phyloP scores from a whole-genome alignment of 2,888 invertebrate genomes.

The Ferdinandea cuprea region DNA sequence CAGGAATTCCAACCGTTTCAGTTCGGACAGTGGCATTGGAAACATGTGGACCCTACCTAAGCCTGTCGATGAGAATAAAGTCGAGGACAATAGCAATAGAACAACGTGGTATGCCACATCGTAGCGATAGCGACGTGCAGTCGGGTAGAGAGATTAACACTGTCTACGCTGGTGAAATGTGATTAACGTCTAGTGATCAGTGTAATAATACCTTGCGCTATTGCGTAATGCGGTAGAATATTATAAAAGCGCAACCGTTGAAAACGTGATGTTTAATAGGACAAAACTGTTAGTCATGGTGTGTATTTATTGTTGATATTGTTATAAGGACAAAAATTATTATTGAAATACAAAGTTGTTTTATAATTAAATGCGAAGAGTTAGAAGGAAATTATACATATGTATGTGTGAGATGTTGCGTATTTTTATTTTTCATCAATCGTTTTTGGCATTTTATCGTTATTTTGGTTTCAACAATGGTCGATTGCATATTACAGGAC shows the following conservation, averaged over 20 bases:
- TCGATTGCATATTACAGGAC: too few species aligned
- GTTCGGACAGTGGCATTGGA: constrained; percentile 82
- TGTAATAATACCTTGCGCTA: not conserved
- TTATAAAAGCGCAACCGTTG: not conserved
- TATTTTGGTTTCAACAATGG: too few species aligned
- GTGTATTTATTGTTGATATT: constrained; percentile 23
- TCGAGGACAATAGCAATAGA: constrained; percentile 76
- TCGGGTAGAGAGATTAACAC: too few species aligned
- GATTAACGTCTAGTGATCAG: constrained; percentile 27
- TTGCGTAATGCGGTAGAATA: not conserved
- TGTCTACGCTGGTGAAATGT: not conserved
- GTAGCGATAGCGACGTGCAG: constrained; percentile 43
- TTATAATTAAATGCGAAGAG: too few species aligned
- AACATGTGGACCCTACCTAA: constrained; percentile 81
- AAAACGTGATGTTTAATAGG: not conserved
- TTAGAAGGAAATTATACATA: too few species aligned
- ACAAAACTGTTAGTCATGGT: constrained; percentile 4
- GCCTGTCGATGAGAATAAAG: constrained; percentile 77
- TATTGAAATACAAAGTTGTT: too few species aligned
- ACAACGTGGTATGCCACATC: constrained; percentile 81
- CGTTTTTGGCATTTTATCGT: too few species aligned
- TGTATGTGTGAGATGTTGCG: too few species aligned
- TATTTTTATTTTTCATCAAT: too few species aligned
- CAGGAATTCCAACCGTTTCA: constrained; percentile 82
- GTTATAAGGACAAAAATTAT: not conserved